Evolutionary conservation across 2,113 vertebrate species (phyloP).

Genomic region (Macquaria ambigua): DNA sequence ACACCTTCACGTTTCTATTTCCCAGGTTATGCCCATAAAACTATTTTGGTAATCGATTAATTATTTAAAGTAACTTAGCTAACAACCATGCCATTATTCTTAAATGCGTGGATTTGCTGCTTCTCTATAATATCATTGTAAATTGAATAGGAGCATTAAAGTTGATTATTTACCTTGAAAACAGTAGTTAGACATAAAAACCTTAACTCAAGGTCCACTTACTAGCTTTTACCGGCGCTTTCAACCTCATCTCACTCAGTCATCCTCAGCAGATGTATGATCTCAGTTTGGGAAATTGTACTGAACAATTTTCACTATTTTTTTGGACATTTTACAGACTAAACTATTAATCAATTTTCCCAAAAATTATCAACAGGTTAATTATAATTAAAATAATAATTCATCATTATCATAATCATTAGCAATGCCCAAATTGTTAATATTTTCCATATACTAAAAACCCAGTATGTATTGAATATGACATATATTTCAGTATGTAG

Average conservation of each 20-base stretch:
- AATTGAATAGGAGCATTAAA: background rate
- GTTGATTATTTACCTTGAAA: background rate
- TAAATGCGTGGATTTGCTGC: background rate
- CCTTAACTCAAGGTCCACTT: background rate
- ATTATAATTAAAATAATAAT: background rate
- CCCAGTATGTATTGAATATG: background rate
- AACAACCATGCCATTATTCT: background rate
- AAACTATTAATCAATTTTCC: background rate
- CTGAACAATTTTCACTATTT: background rate
- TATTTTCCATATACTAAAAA: background rate
- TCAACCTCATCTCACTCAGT: background rate
- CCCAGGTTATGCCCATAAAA: slow-evolving; percentile 16
- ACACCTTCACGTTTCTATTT: background rate
- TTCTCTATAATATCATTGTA: background rate
- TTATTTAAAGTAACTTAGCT: too few relatives aligned
- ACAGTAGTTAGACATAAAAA: background rate
- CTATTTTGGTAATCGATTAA: too few relatives aligned
- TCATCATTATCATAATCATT: background rate
- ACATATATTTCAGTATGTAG: background rate
- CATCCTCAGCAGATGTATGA: background rate
- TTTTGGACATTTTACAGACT: background rate
- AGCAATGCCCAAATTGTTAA: background rate
- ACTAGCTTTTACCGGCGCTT: background rate
- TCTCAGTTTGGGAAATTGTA: background rate
- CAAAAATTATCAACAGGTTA: background rate